phyloP scores from a whole-genome alignment of 2,888 invertebrate species.

The Formica aserva region DNA sequence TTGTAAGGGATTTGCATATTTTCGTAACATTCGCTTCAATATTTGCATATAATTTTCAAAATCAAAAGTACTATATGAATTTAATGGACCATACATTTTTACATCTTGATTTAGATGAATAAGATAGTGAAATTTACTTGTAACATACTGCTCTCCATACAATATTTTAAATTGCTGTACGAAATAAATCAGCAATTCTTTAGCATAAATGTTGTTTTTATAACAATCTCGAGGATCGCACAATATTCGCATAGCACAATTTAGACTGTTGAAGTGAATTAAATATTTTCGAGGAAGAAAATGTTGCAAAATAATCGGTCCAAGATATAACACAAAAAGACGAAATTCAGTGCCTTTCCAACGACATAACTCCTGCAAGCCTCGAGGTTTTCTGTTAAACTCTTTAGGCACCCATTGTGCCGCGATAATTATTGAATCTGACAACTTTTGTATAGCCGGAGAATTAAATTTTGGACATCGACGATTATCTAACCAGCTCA shows the following conservation, averaged over 20 bases:
- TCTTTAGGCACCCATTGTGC: slow-evolving; percentile 28
- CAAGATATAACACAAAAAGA: slow-evolving; percentile 3
- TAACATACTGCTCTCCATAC: slow-evolving; percentile 14
- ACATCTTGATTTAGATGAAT: slow-evolving; percentile 31
- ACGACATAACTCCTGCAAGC: slow-evolving; percentile 1
- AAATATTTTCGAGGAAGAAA: slow-evolving; percentile 3
- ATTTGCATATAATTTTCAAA: slow-evolving; percentile 28
- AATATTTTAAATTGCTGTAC: slow-evolving; percentile 27
- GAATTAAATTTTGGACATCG: neutral
- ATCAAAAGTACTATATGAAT: slow-evolving; percentile 18
- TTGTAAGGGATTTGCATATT: slow-evolving; percentile 16
- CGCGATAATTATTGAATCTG: neutral
- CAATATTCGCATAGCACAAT: neutral
- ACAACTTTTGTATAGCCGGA: neutral
- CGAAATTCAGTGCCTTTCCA: slow-evolving; percentile 38
- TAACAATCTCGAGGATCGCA: neutral
- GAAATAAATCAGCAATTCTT: slow-evolving; percentile 19
- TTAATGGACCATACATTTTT: slow-evolving; percentile 23
- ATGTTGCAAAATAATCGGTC: slow-evolving; percentile 21
- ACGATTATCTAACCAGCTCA: slow-evolving; percentile 9
- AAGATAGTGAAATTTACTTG: neutral
- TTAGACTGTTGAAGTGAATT: neutral
- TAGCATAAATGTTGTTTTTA: slow-evolving; percentile 14
- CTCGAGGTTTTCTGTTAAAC: slow-evolving; percentile 24
- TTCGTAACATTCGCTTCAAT: slow-evolving; percentile 10